Base-by-base conservation (phyloP, 1,140 invertebrate genomes). In the Drosophila melanica region DNA sequence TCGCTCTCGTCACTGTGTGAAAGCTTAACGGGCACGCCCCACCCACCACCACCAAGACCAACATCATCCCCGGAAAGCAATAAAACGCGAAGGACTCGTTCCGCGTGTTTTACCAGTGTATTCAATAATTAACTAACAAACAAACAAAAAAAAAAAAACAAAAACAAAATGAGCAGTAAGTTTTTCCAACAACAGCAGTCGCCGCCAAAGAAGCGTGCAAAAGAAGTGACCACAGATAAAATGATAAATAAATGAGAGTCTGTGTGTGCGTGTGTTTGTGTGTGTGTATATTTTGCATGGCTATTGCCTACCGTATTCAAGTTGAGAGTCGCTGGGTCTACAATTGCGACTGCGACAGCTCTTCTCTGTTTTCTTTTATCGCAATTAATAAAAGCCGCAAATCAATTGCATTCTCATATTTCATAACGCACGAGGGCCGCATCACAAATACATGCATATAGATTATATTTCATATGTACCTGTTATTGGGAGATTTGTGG, bases 91-190 rank as follows among this genome's bases (percentile, higher is more conserved):
- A 75, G 67, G 72, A 75, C 67, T 69, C 65, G 51, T 12, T 57
- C 45, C 82, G 84, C 79, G 82, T 79, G 81, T 75, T 68, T 67
- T 37, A 42, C 44, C 47, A 60, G 41, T 55, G 48, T 62, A 27
- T 72, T 20, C 9, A 67, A 74, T 64, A 66, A 27, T 60, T 60
- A 60, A 42, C 66, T 69, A 69, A 75, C 64, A 65, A 55, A 64
- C 41, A 77, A 53, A 71, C 33, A 54, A 39, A 58, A 62, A 50
- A 10, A 57, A 79, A 71, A 79, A 59, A 64, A 75, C 16, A 67
- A 66, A 76, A 62, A 76, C 71, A 87, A 87, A 89, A 87, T 87
- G 82, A 87, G 82, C 82, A 87, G 82, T 87, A 87, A 87, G 82
- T 87, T 87, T 78, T 66, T 59, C 48, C 20, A 67, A 59, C 30